Base-by-base conservation (phyloP, 2,888 invertebrate genomes). In the Molorchus minor region DNA sequence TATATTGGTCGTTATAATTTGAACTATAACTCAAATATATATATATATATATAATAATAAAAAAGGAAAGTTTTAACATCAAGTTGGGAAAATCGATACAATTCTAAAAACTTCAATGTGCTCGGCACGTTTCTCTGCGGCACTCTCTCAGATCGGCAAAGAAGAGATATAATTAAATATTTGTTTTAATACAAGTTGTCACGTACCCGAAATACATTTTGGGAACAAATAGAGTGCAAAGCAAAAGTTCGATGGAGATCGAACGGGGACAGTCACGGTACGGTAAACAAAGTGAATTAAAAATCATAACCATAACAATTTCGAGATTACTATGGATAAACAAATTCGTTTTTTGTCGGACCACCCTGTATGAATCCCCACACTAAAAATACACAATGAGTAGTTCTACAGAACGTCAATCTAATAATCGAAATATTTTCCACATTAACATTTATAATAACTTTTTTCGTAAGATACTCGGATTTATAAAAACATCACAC, bases 401-500 rank as follows among this genome's bases (percentile, higher is more conserved):
- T 49, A 25, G 36, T 38, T 47, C 16, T 36, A 38, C 15, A 49
- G 25, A 38, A 38, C 16, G 19, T 25, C 21, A 36, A 49, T 21
- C 10, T 21, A 20, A n/a, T n/a, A n/a, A n/a, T 38, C 19, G 36
- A 49, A 20, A 21, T 36, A 49, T 49, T 49, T 47, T 49, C 21
- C 29, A 41, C 30, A 40, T 52, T 40, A 30, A 52, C 52, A 52
- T 52, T 52, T 52, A 52, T 41, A 52, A 52, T 52, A 52, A 52
- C 36, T 52, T 41, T 41, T n/a, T 52, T 52, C 19, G n/a, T 29
- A 29, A 41, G 30, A 40, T 17, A 25, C 25, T 16, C 30, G 17
- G 29, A 12, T 49, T 15, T 58, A 51, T 58, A 62, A 62, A 51
- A 56, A 59, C 55, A 53, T 44, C 59, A 56, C 59, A 61, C 59